These are phyloP conservation scores for Trididemnum miniatum DNA, from an alignment of 23 tunicate species.

Conservation along the genomic window DNA sequence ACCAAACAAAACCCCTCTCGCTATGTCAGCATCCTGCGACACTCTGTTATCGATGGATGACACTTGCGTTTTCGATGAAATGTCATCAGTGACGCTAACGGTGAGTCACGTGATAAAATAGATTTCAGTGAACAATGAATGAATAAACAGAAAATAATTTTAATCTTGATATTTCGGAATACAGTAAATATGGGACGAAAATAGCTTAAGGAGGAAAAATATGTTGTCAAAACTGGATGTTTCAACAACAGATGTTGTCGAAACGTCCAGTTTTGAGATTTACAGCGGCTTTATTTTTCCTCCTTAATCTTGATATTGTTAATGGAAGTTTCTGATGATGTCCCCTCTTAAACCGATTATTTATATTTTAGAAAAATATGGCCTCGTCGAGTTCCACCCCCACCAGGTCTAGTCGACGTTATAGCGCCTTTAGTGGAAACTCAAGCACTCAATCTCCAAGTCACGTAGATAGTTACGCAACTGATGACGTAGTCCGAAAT, in stretches of 20 bases:
- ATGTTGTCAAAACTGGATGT: background rate
- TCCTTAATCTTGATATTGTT: no score
- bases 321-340: no score
- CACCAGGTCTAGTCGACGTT: background rate
- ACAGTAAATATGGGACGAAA: no score
- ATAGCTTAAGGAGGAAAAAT: no score
- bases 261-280: no score
- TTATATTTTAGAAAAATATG: constrained; percentile 5
- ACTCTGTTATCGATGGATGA: constrained; percentile 43
- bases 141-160: background rate
- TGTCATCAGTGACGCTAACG: constrained; percentile 43
- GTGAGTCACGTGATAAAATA: constrained; percentile 30
- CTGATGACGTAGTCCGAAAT: background rate
- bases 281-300: no score
- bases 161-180: no score
- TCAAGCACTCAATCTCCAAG: background rate
- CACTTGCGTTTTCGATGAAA: constrained; percentile 40
- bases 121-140: background rate
- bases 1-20: background rate
- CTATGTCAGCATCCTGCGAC: constrained; percentile 40
- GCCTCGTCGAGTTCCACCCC: background rate
- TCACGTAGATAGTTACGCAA: no score
- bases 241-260: no score
- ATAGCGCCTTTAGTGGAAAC: constrained; percentile 3
- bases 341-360: no score